Evolutionary conservation across 2,113 vertebrate genomes (phyloP), one percentile per base, ranked within the genome.

Genomic region (Pomatostomus ruficeps): DNA sequence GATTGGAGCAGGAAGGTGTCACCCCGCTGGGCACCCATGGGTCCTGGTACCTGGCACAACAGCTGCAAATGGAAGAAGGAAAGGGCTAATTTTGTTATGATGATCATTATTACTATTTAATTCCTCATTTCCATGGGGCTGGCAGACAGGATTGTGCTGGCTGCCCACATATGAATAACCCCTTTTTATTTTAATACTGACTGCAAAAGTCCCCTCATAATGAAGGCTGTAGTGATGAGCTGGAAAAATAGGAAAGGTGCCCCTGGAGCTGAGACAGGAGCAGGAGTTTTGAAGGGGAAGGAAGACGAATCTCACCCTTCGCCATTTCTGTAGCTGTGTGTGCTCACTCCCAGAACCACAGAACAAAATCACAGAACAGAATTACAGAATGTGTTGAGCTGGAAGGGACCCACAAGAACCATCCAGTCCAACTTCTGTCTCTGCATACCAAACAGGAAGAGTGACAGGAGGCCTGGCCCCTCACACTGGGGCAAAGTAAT

Each of bases 81-180:
- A 92, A 94, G 45, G 66, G 90, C 93, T 94, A 89, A 87, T 94
- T 91, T 87, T 78, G 83, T 66, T 33, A 54, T 71, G 38, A 31
- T 95, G 77, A 68, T 95, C 84, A 88, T 96, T 92, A 91, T 95
- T 93, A 46, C 46, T 77, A 2, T 86, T 93, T 95, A 92, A 91
- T 86, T 91, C 35, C 83, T 91, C 33, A 14, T 88, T 96, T 94
- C 72, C 7, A 2, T 33, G 28, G 63, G 73, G 67, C 49, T 93
- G 94, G 81, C 63, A 66, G 94, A 74, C 46, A 89, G 74, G 84
- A 88, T 67, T 3, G 1, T 0, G 0, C 59, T 83, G 88, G 55
- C 43, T 89, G 72, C 55, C 4, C 5, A 7, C 1, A 0, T 42
- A 14, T 33, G 42, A 80, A 35, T 29, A 90, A 46, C 10, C 13